Conservation (phyloP, 2,797 vertebrate genomes). For the Spizella passerina region DNA sequence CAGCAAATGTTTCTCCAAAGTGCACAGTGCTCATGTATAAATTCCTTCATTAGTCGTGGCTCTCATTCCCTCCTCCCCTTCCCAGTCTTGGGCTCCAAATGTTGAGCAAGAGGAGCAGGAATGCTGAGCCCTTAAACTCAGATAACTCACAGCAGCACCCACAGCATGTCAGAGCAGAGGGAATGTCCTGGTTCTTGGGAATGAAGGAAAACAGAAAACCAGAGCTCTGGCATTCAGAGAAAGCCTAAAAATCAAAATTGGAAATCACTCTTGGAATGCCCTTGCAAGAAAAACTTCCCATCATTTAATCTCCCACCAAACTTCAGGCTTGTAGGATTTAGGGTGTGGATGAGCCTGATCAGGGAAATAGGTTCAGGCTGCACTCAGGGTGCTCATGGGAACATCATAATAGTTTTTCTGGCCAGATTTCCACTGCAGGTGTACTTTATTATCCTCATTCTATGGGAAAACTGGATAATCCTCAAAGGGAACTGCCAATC, state of each 20-base stretch:
- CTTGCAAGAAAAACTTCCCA: background rate
- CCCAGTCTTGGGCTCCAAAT: background rate
- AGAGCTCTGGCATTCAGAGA: background rate
- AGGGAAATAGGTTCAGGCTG: background rate
- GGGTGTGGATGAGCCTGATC: background rate
- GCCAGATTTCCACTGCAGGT: background rate
- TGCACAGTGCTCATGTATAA: background rate
- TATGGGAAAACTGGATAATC: fast-evolving
- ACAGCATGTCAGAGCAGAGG: background rate
- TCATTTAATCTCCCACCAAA: background rate
- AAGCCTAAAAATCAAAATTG: background rate
- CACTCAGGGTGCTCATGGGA: background rate
- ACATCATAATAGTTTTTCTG: background rate
- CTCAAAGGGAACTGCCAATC: background rate
- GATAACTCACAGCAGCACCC: background rate
- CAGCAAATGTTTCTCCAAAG: background rate
- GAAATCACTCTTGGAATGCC: background rate
- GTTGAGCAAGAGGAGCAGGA: background rate
- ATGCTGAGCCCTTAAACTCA: background rate
- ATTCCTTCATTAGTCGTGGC: background rate
- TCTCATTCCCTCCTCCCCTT: background rate
- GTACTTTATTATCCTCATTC: background rate
- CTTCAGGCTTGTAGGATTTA: background rate
- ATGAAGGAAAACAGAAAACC: background rate
- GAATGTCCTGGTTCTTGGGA: background rate